Evolutionary conservation across 2,797 vertebrate genomes (phyloP).

Genomic region (Enteromius mattozi): DNA sequence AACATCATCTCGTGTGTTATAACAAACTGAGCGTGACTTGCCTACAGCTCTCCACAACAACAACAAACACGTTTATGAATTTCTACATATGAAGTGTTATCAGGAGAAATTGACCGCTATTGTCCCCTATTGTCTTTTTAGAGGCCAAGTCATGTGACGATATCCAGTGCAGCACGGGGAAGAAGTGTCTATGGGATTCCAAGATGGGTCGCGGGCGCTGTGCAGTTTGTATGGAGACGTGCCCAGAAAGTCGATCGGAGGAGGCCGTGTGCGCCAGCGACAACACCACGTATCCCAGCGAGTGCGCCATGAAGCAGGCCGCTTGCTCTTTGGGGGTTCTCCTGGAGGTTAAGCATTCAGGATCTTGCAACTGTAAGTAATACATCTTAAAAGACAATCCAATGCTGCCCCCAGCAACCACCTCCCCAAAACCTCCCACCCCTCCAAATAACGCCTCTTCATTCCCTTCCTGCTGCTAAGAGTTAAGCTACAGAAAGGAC

Average conservation of each 20-base stretch:
- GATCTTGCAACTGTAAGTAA: conserved; percentile 99
- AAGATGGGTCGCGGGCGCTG: conserved; percentile 93
- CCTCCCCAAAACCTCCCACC: conserved; percentile 59
- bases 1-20: conserved; percentile 59
- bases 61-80: conserved; percentile 21
- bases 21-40: conserved; percentile 53
- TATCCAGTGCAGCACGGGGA: conserved; percentile 91
- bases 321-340: conserved; percentile 92
- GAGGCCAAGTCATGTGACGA: conserved; percentile 99
- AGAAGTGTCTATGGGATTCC: conserved; percentile 96
- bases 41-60: conserved; percentile 38
- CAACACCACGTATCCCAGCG: conserved; percentile 95
- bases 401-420: conserved; percentile 70
- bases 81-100: background rate
- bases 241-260: conserved; percentile 90
- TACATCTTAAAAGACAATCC: conserved; percentile 75
- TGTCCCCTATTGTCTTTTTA: conserved; percentile 72
- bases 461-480: conserved; percentile 65
- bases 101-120: conserved; percentile 60
- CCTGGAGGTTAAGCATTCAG: conserved; percentile 96
- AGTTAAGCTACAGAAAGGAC: conserved; percentile 77
- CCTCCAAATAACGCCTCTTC: conserved; percentile 60
- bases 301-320: conserved; percentile 96
- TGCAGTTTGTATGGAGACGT: conserved; percentile 88
- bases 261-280: conserved; percentile 97